Evolutionary conservation across 2,888 invertebrate genomes (phyloP), one percentile per base, ranked within the genome.

Genomic region (Melipona bicolor): DNA sequence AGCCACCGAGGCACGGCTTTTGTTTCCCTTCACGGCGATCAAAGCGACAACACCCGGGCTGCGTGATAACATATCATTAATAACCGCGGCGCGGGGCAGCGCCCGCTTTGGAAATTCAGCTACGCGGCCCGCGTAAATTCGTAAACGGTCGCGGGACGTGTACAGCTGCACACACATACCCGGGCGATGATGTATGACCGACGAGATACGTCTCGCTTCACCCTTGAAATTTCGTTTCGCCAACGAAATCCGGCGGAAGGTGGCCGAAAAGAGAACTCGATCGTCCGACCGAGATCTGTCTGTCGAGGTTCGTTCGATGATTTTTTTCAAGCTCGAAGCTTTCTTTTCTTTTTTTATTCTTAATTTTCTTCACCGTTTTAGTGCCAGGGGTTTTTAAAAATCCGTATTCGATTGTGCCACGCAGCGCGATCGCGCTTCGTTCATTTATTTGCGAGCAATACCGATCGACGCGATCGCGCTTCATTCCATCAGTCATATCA

Each of bases 11-110:
- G 43, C 52, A n/a, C 73, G 6, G 67, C 81, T 81, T 52, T 87
- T 88, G 87, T 87, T 84, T 68, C 64, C 32, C 43, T 43, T 43
- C 43, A 43, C 70, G 52, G 73, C 73, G 87, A 89, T 89, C 89
- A 77, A 76, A 77, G 76, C 81, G 71, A 89, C 81, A 78, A 84
- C 81, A 64, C 67, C 56, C 61, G 56, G 32, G 50, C 86, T 70
- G 86, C 87, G 84, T 87, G 84, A 81, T 83, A 87, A 84, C 78
- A 27, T 83, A 88, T 79, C 88, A 86, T 81, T 87, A 88, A 84
- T 84, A 84, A 84, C 73, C 36, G 19, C 5, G 49, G 43, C 61
- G 52, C 36, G 24, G 52, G 61, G 24, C 62, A 43, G 43, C 43
- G 9, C 27, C 59, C 71, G 27, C 79, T 15, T 52, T 79, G 71